Evolutionary conservation across 2,797 vertebrate genomes (phyloP), one percentile per base, ranked within the genome.

Genomic region (Euthynnus affinis): DNA sequence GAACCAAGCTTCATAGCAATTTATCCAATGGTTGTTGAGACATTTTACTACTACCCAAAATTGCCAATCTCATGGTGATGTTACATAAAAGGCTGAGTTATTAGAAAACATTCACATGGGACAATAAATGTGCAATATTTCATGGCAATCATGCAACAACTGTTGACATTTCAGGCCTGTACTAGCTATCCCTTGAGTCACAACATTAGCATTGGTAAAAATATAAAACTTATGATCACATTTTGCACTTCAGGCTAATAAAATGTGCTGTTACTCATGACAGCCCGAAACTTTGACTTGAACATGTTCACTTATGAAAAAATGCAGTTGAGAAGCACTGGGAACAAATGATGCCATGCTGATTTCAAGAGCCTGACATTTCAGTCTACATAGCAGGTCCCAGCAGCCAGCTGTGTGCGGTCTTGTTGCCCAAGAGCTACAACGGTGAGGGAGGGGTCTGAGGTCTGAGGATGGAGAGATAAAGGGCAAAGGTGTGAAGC

Each of bases 321-420:
- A 70, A 71, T 53, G 55, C 55, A 49, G 60, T 32, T 13, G 10
- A 27, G 27, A 65, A 46, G 32, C 53, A 52, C 22, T 32, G 44
- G 63, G 61, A 86, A 76, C 57, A 81, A 82, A 83, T 64, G 71
- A 80, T 37, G 14, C 42, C 62, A 40, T 63, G 80, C 72, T 86
- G 86, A 79, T 72, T 87, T 87, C 82, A 88, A 76, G 62, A 70
- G 40, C 48, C 62, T 90, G 82, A 88, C 90, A 88, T 90, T 89
- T 89, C 25, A 40, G 70, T 83, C 57, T 32, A 64, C 15, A 14
- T 37, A 72, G 78, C 66, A 14, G 65, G 66, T 84, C 70, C 70
- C 62, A 71, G 83, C 65, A 80, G 73, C 48, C 59, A 42, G 49
- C 67, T 44, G 55, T 57, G 51, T 73, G 64, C 48, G 22, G 82